Evolutionary conservation across 2,113 vertebrate species (phyloP).

Genomic region (Motacilla tschutschensis): DNA sequence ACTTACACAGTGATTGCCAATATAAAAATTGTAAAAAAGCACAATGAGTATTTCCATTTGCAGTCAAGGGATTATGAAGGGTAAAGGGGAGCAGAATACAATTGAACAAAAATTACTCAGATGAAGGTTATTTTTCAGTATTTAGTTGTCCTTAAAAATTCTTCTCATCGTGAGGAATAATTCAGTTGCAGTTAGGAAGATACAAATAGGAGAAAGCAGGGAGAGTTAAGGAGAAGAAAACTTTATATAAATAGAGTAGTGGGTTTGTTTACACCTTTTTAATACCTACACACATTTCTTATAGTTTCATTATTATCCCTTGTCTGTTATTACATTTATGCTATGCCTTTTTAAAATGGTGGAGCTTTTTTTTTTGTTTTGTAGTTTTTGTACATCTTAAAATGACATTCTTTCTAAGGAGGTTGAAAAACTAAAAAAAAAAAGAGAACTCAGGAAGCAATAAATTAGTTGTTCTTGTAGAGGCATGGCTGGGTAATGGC

Average conservation of each 20-base stretch:
- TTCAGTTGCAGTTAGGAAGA: background rate
- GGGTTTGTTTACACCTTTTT: background rate
- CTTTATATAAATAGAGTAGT: background rate
- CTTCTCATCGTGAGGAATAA: background rate
- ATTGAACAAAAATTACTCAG: background rate
- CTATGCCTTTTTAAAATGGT: background rate
- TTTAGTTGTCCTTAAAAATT: background rate
- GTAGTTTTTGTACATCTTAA: background rate
- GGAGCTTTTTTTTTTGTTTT: background rate
- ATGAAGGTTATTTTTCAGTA: background rate
- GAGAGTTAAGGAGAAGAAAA: background rate
- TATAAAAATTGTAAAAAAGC: background rate
- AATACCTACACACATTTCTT: background rate
- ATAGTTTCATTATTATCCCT: background rate
- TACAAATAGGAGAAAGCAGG: background rate
- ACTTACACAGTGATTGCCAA: background rate
- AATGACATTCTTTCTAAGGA: background rate
- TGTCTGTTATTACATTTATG: background rate
- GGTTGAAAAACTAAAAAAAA: background rate
- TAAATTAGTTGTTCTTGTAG: constrained; percentile 7
- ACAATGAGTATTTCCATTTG: background rate
- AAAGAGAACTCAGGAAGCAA: background rate
- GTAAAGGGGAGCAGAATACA: background rate
- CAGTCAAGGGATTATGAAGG: background rate
- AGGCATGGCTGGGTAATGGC: background rate